These are phyloP conservation scores for Brachyptera risi DNA, from an alignment of 2,888 invertebrate genomes.

Conservation along the genomic window DNA sequence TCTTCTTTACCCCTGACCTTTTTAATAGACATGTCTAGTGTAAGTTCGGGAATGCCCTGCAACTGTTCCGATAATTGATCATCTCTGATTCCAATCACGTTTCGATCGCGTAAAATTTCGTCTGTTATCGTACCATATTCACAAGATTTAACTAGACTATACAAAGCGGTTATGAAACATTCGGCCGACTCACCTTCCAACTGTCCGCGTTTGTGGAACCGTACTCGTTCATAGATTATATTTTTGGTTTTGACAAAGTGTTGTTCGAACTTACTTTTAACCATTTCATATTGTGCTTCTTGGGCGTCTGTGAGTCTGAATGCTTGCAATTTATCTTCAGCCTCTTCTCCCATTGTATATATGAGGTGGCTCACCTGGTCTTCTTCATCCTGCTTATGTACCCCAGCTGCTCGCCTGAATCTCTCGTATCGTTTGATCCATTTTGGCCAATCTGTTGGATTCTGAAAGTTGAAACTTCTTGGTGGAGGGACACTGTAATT, in stretches of 20 bases:
- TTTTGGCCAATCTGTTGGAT: neutral
- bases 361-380: constrained; percentile 1
- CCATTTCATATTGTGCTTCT: neutral
- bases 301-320: neutral
- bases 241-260: constrained; percentile 36
- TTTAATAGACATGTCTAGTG: constrained; percentile 32
- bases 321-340: neutral
- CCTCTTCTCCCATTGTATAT: neutral
- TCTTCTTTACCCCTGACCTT: constrained; percentile 33
- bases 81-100: constrained; percentile 37
- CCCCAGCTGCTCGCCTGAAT: neutral
- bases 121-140: constrained; percentile 33
- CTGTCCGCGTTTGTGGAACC: constrained; percentile 26
- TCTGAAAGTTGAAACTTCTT: neutral
- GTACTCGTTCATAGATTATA: constrained; percentile 34
- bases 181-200: neutral
- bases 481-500: neutral
- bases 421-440: neutral
- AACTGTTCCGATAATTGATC: constrained; percentile 34
- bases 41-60: constrained; percentile 33
- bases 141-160: constrained; percentile 34
- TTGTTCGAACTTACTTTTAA: neutral
- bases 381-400: neutral
- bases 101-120: no score
- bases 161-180: neutral